Conservation (phyloP, 2,888 invertebrate genomes). For the Sphaeridia pumilis region DNA sequence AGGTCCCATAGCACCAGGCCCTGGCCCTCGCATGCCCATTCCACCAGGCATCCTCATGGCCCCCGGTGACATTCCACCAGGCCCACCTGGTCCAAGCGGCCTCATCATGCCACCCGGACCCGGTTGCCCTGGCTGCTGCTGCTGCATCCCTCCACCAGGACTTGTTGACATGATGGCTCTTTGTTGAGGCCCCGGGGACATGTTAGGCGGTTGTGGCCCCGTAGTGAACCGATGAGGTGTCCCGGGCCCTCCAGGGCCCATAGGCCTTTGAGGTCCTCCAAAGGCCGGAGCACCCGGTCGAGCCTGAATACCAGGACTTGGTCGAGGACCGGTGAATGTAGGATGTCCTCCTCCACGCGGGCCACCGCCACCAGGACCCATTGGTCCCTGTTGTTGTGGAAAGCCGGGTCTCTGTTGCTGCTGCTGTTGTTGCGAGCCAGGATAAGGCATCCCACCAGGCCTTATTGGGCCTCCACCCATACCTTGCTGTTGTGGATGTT, state of each 20-base stretch:
- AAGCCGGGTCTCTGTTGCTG: slow-evolving; percentile 20
- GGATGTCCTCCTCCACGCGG: slow-evolving; percentile 30
- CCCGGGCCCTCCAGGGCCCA: slow-evolving; percentile 29
- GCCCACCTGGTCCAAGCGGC: no score
- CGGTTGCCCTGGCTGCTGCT: no score
- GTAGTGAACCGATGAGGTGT: slow-evolving; percentile 35
- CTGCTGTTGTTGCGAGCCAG: background rate
- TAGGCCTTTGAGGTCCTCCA: slow-evolving; percentile 32
- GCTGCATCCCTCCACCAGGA: slow-evolving; percentile 1
- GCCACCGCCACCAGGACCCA: no score
- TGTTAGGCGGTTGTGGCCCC: slow-evolving; percentile 31
- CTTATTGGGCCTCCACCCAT: no score
- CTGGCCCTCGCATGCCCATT: slow-evolving; percentile 11
- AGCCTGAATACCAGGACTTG: slow-evolving; percentile 31
- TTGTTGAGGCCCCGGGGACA: slow-evolving; percentile 16
- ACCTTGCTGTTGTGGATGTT: slow-evolving; percentile 22
- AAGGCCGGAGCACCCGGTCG: slow-evolving; percentile 34
- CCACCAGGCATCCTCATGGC: no score
- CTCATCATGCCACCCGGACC: slow-evolving; percentile 7
- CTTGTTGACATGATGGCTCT: slow-evolving; percentile 15
- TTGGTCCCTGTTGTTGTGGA: no score
- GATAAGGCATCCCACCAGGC: slow-evolving; percentile 16
- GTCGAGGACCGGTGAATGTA: slow-evolving; percentile 34
- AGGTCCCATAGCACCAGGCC: slow-evolving; percentile 10
- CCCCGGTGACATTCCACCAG: slow-evolving; percentile 22